Evolutionary conservation across 2,113 vertebrate species (phyloP), one percentile per base, ranked within the genome.

Genomic region (Oryzias javanicus): DNA sequence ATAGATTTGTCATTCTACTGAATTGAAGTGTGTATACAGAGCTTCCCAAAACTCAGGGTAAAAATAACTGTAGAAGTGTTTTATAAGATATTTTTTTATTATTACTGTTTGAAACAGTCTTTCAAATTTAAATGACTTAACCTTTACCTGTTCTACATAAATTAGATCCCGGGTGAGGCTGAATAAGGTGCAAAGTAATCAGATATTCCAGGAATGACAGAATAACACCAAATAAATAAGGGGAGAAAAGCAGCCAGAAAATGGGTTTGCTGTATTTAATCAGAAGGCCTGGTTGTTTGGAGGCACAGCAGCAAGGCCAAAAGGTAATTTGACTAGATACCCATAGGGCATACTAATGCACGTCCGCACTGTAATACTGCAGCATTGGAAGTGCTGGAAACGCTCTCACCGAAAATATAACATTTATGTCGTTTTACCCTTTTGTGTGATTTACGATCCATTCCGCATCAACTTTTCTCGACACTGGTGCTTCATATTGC

Each of bases 321-420:
- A 76, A 79, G 83, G 64, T 73, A 74, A 86, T 86, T 86, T 86
- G 74, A 84, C 84, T 67, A 71, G 75, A 78, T 70, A 76, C 75
- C 72, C 79, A 66, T 53, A 59, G 77, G 52, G 80, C 75, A 89
- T 82, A 83, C 73, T 87, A 87, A 88, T 88, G 74, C 80, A 56
- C 60, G 42, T 41, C 54, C 61, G 61, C 0, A 42, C 79, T 80
- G 82, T 66, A 80, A 80, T 80, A 78, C 68, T 41, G 60, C 49
- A 58, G 76, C 45, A 62, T 55, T 74, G 52, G 60, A 54, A 59
- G 54, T 35, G 65, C 55, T 80, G 67, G 71, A 71, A 73, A 62
- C 60, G 42, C 55, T 27, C 42, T 70, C 64, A 70, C 60, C 56
- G 48, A 84, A 75, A 18, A 63, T 49, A 72, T 81, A 35, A 35